Base-by-base conservation (phyloP, 2,113 vertebrate genomes). In the Zapornia atra region DNA sequence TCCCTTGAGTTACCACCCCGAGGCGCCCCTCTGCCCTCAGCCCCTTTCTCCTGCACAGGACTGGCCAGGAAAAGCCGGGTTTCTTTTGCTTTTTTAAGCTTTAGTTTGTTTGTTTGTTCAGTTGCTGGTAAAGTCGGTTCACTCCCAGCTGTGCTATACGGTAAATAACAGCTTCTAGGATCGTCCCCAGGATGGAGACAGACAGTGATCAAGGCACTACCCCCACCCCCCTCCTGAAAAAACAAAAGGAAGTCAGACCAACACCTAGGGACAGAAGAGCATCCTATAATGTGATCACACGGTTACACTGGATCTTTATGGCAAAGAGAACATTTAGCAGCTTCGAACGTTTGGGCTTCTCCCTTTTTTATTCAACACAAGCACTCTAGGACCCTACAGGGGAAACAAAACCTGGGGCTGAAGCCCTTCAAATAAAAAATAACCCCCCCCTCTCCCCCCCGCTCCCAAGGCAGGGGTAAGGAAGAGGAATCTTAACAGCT, bases 281-380 rank as follows among this genome's bases (percentile, higher is more conserved):
- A 97, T 97, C 98, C 97, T 97, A 89, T 91, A 97, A 97, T 95
- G 96, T 95, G 97, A 96, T 98, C 98, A 97, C 98, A 98, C 94
- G 91, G 97, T 97, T 98, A 98, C 98, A 97, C 73, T 51, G 97
- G 97, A 81, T 97, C 96, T 91, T 97, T 97, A 98, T 98, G 98
- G 98, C 98, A 98, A 98, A 98, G 97, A 98, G 97, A 98, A 98
- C 98, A 95, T 95, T 93, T 94, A 98, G 98, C 98, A 98, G 98
- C 98, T 98, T 97, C 77, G 69, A 98, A 94, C 87, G 66, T 31
- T 66, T 44, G 95, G 97, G 95, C 95, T 94, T 96, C 96, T 96
- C 97, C 97, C 97, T 91, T 94, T 94, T 44, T 44, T 44, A 96
- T 96, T 96, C 96, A 97, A 96, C 97, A 96, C 96, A 96, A 97